phyloP scores from a whole-genome alignment of 2,797 vertebrate genomes.

The Premnoplex brunnescens region DNA sequence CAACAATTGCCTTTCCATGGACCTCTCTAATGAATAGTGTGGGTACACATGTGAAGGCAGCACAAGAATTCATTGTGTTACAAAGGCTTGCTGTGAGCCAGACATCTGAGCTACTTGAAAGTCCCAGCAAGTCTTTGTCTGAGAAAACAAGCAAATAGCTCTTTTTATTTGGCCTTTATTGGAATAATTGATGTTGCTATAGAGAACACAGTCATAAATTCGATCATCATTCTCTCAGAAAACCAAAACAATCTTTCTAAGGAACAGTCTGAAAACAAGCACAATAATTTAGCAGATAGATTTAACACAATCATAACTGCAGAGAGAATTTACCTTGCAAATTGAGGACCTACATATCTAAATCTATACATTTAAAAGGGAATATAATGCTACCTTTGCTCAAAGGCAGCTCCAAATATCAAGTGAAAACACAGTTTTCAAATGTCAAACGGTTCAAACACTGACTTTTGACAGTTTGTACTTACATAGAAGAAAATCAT shows the following conservation, averaged over 20 bases:
- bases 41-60: neutral
- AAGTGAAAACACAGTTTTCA: neutral
- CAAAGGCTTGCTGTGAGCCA: neutral
- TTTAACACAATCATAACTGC: neutral
- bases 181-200: slow-evolving; percentile 53
- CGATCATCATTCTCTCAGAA: neutral
- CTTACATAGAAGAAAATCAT: neutral
- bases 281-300: neutral
- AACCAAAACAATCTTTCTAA: slow-evolving; percentile 25
- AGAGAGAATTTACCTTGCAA: neutral
- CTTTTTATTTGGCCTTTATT: slow-evolving; percentile 52
- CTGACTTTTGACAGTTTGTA: neutral
- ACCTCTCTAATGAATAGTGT: neutral
- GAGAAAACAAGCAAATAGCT: slow-evolving; percentile 59
- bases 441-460: neutral
- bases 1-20: neutral
- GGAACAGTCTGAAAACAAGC: neutral
- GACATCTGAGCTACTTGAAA: slow-evolving; percentile 21
- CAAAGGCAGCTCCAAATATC: neutral
- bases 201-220: slow-evolving; percentile 37
- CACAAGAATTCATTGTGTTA: neutral
- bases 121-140: slow-evolving; percentile 37
- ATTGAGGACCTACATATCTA: neutral
- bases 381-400: neutral
- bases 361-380: neutral